Base-by-base conservation (phyloP, 2,113 vertebrate genomes). In the Callionymus lyra region DNA sequence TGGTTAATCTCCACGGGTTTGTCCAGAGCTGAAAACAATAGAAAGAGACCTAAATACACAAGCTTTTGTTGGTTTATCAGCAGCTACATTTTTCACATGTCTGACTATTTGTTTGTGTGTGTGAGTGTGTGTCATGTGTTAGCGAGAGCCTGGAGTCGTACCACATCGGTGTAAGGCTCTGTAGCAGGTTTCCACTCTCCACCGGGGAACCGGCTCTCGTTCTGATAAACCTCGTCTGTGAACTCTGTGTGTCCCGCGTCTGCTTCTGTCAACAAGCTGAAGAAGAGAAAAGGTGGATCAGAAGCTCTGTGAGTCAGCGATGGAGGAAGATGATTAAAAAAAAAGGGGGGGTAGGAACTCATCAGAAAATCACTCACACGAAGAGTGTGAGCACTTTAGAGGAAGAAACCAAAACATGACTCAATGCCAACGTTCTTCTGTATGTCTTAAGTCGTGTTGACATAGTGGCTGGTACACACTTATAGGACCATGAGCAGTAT, bases 181-280 rank as follows among this genome's bases (percentile, higher is more conserved):
- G 86, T 78, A 0, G 89, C 79, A 9, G 76, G 60, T 45, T 91
- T 93, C 95, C 95, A 98, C 27, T 98, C 92, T 6, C 88, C 89
- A 10, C 92, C 91, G 2, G 91, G 92, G 66, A 90, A 94, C 42
- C 92, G 89, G 1, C 81, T 87, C 77, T 98, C 89, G 12, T 94
- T 98, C 70, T 95, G 84, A 70, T 88, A 98, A 0, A 98, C 88
- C 64, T 98, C 94, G 48, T 98, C 95, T 0, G 87, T 93, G 74
- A 94, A 98, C 80, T 98, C 91, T 0, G 88, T 91, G 72, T 98
- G 94, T 16, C 95, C 95, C 1, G 92, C 94, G 35, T 97, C 94
- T 0, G 93, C 92, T 74, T 96, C 94, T 14, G 91, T 94, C 75
- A 98, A 79, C 62, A 98, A 77, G 63, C 95, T 98, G 63, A 8